phyloP scores from a whole-genome alignment of 2,113 vertebrate species.

The Gorsachius goisagi region DNA sequence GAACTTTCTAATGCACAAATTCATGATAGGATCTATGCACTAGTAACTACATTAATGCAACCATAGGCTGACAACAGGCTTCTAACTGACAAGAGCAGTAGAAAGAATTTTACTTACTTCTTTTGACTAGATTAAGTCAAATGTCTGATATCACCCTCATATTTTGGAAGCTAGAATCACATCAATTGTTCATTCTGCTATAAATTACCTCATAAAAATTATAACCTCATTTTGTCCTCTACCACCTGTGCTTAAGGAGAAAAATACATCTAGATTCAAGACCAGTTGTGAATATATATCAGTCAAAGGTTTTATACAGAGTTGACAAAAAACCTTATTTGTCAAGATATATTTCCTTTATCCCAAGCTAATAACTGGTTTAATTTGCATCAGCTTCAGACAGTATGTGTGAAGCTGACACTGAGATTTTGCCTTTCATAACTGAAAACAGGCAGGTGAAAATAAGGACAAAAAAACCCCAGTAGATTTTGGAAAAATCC shows the following conservation, averaged over 20 bases:
- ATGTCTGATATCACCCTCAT: not conserved
- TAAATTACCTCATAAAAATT: not conserved
- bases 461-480: rapidly evolving
- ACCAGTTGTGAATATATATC: not conserved
- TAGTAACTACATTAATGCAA: not conserved
- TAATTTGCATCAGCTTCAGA: conserved; percentile 35
- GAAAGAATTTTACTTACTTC: not conserved
- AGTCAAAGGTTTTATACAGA: not conserved
- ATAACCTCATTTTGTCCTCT: not conserved
- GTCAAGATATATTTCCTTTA: conserved; percentile 18
- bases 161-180: not conserved
- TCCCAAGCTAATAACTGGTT: not conserved
- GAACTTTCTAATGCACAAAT: not conserved
- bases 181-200: not conserved
- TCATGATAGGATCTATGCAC: not conserved
- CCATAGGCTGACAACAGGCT: not conserved
- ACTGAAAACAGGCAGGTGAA: not conserved
- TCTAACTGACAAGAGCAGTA: not conserved
- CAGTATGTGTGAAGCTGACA: not conserved
- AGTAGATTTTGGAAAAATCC: not conserved
- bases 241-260: not conserved
- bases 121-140: not conserved
- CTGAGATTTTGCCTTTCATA: not conserved
- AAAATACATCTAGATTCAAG: not conserved
- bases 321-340: not conserved